A percentile compares a stretch with the other conserved stretches of the same genome.
Evolutionary conservation across 2,888 invertebrate species (phyloP).

Genomic region (Brenthis daphne): DNA sequence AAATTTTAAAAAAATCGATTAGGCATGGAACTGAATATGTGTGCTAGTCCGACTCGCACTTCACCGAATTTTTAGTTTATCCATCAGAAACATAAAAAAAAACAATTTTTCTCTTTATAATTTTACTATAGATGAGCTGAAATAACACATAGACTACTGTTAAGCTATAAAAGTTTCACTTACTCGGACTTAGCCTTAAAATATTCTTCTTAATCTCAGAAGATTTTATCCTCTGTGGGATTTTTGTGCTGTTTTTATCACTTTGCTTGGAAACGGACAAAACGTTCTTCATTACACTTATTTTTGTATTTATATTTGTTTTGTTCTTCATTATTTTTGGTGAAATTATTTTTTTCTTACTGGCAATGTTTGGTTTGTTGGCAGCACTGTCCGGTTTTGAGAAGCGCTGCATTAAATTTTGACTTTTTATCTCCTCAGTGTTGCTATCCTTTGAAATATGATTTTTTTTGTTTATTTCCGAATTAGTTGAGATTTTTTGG

Average conservation of each 20-base stretch:
- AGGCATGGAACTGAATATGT: too few relatives aligned
- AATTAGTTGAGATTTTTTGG: not conserved
- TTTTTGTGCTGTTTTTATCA: not conserved
- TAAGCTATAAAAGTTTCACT: not conserved
- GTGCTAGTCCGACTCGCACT: too few relatives aligned
- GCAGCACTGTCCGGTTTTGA: not conserved
- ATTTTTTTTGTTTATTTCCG: not conserved
- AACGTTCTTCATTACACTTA: not conserved
- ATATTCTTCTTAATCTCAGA: slow-evolving; percentile 3
- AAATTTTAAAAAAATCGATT: too few relatives aligned
- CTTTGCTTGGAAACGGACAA: not conserved
- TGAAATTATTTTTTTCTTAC: too few relatives aligned
- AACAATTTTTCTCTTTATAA: too few relatives aligned
- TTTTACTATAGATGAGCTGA: too few relatives aligned
- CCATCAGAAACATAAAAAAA: too few relatives aligned
- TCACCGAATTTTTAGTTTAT: too few relatives aligned
- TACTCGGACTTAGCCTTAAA: slow-evolving; percentile 8
- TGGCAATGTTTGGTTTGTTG: not conserved
- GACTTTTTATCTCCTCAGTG: not conserved
- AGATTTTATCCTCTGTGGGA: slow-evolving; percentile 10
- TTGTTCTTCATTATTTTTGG: not conserved
- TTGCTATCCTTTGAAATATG: not conserved
- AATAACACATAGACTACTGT: too few relatives aligned
- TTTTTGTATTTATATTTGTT: not conserved
- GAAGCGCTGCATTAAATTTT: not conserved